Base-by-base conservation (phyloP, 2,797 vertebrate genomes). In the Mergus octosetaceus region DNA sequence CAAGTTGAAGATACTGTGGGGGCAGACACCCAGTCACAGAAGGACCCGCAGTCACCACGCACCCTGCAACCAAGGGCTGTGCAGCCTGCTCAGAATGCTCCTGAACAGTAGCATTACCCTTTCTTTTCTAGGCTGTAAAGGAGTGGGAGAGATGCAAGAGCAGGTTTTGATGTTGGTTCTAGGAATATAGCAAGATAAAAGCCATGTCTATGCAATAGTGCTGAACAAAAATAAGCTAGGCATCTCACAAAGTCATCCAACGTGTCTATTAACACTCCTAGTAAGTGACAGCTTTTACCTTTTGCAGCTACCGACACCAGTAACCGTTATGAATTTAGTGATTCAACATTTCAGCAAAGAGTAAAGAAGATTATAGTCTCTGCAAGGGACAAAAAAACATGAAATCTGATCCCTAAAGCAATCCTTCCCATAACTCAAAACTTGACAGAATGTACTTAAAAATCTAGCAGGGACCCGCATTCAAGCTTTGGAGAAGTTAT, bases 281-380 rank as follows among this genome's bases (percentile, higher is more conserved):
- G 8, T 27, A 74, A 93, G 73, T 88, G 91, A 90, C 74, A 92
- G 73, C 68, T 95, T 92, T 87, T 79, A 91, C 72, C 79, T 96
- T 94, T 64, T 88, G 79, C 70, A 92, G 88, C 45, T 69, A 87
- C 57, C 56, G 38, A 49, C 90, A 72, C 30, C 64, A 58, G 53
- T 79, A 93, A 71, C 90, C 43, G 72, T 68, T 85, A 80, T 8
- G 12, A 76, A 90, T 87, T 81, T 30, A 58, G 49, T 7, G 25
- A 90, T 72, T 87, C 74, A 91, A 80, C 27, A 53, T 80, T 90
- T 82, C 61, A 82, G 68, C 62, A 61, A 89, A 85, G 65, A 1
- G 1, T 61, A 89, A 94, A 90, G 57, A 84, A 90, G 91, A 90
- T 90, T 70, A 79, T 10, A 71, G n/a, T 21, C 61, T 70, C 36